Evolutionary conservation across 1,140 invertebrate genomes (phyloP), one percentile per base, ranked within the genome.

Genomic region (Arctopsyche grandis): DNA sequence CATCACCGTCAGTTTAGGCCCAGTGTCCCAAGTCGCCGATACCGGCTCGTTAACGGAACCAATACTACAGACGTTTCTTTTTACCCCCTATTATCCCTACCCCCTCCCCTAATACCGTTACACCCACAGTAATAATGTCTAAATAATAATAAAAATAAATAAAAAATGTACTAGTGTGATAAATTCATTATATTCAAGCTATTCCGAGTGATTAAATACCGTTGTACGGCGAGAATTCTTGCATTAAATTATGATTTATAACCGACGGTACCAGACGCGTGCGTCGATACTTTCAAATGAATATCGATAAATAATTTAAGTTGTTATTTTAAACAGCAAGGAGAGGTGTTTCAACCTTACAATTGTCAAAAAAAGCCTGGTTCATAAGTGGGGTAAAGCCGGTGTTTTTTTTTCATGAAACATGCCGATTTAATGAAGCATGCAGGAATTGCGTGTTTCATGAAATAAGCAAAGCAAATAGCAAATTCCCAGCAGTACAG

Each of bases 241-340:
- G 69, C 69, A 73, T 73, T 73, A 46, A 73, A 73, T 73, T 73
- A 73, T 73, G 63, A 66, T 66, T 66, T 38, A 38, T 7, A 38
- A 38, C 29, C 7, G 29, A 7, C 29, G 29, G 29, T 4, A 38
- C 29, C 3, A 7, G 29, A 38, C 29, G 7, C 3, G 63, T 66
- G 63, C 63, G 63, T 24, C 63, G 29, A 38, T 38, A 38, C 29
- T 38, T 38, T 38, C 3, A 38, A 4, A 38, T 38, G 7, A 38
- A 38, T 4, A 38, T 38, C 1, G 1, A 38, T 38, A n/a, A n/a
- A n/a, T n/a, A n/a, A n/a, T n/a, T n/a, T n/a, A n/a, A n/a, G n/a
- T n/a, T n/a, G n/a, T n/a, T n/a, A n/a, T n/a, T n/a, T n/a, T n/a
- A n/a, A n/a, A n/a, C n/a, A n/a, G n/a, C n/a, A n/a, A n/a, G n/a